These are phyloP conservation scores for Dryoscopus gambensis DNA, from an alignment of 2,113 vertebrate species.

Conservation along the genomic window DNA sequence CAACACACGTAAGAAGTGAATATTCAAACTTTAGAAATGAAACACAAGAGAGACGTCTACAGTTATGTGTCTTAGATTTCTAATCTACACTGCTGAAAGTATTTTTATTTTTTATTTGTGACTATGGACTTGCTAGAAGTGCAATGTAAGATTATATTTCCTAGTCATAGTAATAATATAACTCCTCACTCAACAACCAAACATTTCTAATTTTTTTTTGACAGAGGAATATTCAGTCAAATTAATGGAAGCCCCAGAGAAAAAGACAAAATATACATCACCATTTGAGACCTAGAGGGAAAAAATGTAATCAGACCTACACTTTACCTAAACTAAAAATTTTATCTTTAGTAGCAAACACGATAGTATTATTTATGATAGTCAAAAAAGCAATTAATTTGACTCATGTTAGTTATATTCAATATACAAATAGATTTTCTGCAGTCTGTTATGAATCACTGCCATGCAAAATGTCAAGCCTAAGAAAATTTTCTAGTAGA, in stretches of 20 bases:
- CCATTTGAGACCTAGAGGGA: neutral
- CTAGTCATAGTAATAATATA: neutral
- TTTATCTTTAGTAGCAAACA: neutral
- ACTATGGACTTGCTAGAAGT: neutral
- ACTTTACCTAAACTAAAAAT: neutral
- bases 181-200: neutral
- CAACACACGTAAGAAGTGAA: accelerated
- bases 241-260: neutral
- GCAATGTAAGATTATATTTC: neutral
- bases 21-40: neutral
- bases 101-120: neutral
- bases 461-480: neutral
- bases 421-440: neutral
- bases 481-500: neutral
- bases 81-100: neutral
- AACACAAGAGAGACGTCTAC: accelerated
- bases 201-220: neutral
- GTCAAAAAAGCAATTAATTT: neutral
- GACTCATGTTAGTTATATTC: neutral
- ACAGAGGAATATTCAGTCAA: neutral
- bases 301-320: neutral
- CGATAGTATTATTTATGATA: neutral
- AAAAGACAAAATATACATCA: neutral
- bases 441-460: neutral
- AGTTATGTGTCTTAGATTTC: neutral